A percentile compares a stretch with the other conserved stretches of the same genome.
Conservation (phyloP, 2,113 vertebrate genomes). For the Rhombomys opimus region DNA sequence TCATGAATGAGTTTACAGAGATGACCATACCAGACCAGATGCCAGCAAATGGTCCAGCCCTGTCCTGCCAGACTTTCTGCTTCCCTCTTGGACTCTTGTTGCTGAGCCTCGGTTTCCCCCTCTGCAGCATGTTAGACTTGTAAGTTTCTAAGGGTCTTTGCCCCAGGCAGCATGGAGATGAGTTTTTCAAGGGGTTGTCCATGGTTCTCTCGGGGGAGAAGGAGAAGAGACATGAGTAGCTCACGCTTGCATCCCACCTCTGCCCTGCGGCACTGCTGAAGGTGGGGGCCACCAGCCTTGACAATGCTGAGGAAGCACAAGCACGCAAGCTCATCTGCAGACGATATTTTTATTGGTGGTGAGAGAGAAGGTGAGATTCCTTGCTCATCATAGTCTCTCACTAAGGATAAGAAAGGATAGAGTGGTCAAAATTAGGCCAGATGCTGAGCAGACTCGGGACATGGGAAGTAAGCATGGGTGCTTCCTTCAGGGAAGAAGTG, state of each 20-base stretch:
- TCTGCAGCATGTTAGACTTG: neutral
- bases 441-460: neutral
- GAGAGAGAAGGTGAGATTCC: constrained; percentile 58
- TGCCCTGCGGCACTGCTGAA: neutral
- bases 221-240: neutral
- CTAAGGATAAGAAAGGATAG: constrained; percentile 33
- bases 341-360: constrained; percentile 54
- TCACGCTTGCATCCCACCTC: neutral
- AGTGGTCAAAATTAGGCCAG: constrained; percentile 43
- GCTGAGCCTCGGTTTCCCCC: neutral
- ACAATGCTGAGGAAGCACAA: constrained; percentile 3
- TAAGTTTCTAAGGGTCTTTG: neutral
- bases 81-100: neutral
- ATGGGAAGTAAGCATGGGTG: neutral
- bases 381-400: constrained; percentile 34
- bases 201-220: neutral
- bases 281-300: neutral
- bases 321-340: neutral
- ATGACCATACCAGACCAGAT: too few relatives aligned
- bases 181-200: neutral
- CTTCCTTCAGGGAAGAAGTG: neutral
- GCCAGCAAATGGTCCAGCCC: neutral
- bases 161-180: neutral
- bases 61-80: neutral
- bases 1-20: neutral